Evolutionary conservation across 2,113 vertebrate genomes (phyloP).

Genomic region (Muntiacus reevesi): DNA sequence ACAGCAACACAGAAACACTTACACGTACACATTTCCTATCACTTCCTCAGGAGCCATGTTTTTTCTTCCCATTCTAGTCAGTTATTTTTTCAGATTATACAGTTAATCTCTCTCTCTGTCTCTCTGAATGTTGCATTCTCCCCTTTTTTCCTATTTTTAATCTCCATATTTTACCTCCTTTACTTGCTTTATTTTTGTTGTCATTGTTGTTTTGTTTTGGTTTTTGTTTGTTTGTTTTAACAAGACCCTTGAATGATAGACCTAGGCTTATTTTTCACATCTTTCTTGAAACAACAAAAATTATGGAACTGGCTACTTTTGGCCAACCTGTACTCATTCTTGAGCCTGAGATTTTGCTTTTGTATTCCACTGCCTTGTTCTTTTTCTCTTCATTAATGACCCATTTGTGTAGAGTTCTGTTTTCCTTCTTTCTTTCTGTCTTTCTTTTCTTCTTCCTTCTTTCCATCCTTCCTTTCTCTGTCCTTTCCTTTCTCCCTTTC

Average conservation of each 20-base stretch:
- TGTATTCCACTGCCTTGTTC: neutral
- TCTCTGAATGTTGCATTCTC: neutral
- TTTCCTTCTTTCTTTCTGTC: neutral
- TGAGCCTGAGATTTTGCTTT: neutral
- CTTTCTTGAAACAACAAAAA: neutral
- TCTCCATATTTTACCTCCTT: neutral
- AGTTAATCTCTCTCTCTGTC: neutral
- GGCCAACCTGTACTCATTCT: neutral
- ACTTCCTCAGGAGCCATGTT: neutral
- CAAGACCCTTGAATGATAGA: neutral
- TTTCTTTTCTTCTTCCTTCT: neutral
- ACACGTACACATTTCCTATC: neutral
- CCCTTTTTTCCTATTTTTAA: neutral
- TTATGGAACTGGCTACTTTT: neutral
- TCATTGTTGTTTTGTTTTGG: neutral
- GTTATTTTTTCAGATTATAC: neutral
- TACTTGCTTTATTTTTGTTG: neutral
- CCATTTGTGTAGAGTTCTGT: neutral
- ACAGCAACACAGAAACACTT: neutral
- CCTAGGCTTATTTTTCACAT: neutral
- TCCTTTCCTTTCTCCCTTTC: neutral
- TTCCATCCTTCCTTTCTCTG: neutral
- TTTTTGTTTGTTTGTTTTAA: neutral
- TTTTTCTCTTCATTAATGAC: neutral
- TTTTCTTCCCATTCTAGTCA: neutral